These are phyloP conservation scores for Tetrao urogallus DNA, from an alignment of 2,113 vertebrate genomes.

Conservation along the genomic window DNA sequence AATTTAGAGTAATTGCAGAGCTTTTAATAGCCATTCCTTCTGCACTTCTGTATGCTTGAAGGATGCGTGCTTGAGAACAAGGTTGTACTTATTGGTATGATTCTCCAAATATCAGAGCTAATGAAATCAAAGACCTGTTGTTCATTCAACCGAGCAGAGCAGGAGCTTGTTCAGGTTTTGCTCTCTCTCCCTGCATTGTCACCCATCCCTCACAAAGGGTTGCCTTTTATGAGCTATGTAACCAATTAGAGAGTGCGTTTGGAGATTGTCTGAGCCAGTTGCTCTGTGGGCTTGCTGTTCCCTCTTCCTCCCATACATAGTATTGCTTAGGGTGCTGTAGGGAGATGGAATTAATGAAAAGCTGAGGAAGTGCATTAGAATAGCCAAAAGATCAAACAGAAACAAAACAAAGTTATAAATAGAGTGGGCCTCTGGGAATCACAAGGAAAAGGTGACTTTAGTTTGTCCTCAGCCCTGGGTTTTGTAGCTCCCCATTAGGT, in stretches of 20 bases:
- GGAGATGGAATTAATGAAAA: neutral
- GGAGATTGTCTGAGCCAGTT: constrained; percentile 1
- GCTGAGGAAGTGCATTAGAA: constrained; percentile 7
- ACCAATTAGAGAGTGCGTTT: constrained; percentile 11
- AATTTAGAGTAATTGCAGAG: constrained; percentile 21
- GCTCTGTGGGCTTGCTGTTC: constrained; percentile 13
- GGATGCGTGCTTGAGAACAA: neutral
- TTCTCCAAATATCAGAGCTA: neutral
- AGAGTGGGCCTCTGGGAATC: constrained; percentile 23
- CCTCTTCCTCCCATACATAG: neutral
- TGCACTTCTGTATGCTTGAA: neutral
- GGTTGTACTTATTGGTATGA: neutral
- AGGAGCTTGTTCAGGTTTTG: neutral
- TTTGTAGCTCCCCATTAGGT: neutral
- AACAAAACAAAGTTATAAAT: constrained; percentile 47
- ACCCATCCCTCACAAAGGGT: neutral
- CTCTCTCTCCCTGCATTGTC: neutral
- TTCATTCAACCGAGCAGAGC: neutral
- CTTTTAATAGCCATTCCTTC: neutral
- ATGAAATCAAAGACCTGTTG: constrained; percentile 15
- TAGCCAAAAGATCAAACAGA: neutral
- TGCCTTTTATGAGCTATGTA: neutral
- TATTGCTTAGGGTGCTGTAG: neutral
- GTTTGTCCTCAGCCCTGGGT: neutral
- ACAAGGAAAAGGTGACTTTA: constrained; percentile 34